These are phyloP conservation scores for Chelon auratus DNA, from an alignment of 2,797 vertebrate species.

Conservation along the genomic window DNA sequence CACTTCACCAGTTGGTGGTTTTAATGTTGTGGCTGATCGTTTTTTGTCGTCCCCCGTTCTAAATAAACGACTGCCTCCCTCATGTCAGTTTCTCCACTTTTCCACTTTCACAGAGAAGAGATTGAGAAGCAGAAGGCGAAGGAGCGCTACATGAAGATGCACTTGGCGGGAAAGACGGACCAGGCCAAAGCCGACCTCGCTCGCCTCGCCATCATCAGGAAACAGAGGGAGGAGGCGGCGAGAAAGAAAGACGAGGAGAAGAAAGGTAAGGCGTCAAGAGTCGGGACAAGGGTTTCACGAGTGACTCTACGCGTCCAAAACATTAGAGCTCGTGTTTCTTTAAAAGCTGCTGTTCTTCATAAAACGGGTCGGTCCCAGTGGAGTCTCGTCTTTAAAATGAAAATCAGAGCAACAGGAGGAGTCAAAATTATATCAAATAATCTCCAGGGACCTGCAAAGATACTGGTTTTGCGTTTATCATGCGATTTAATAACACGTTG, in stretches of 20 bases:
- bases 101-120: slow-evolving; percentile 88
- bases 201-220: slow-evolving; percentile 94
- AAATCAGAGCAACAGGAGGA: not conserved
- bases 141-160: slow-evolving; percentile 99
- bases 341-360: too few relatives aligned
- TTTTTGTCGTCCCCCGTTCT: too few relatives aligned
- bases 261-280: slow-evolving; percentile 85
- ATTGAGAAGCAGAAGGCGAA: slow-evolving; percentile 98
- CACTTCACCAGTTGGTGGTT: too few relatives aligned
- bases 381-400: too few relatives aligned
- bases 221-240: slow-evolving; percentile 96
- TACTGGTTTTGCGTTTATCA: too few relatives aligned
- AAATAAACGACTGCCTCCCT: not conserved
- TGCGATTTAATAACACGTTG: too few relatives aligned
- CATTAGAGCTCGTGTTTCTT: too few relatives aligned
- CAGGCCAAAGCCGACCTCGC: slow-evolving; percentile 98
- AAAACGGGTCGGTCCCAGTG: too few relatives aligned
- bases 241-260: slow-evolving; percentile 95
- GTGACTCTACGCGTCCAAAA: not conserved
- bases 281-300: not conserved
- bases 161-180: slow-evolving; percentile 97
- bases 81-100: not conserved
- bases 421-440: not conserved
- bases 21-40: too few relatives aligned
- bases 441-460: too few relatives aligned